phyloP scores from a whole-genome alignment of 2,113 vertebrate species.

The Eulacestoma nigropectus region DNA sequence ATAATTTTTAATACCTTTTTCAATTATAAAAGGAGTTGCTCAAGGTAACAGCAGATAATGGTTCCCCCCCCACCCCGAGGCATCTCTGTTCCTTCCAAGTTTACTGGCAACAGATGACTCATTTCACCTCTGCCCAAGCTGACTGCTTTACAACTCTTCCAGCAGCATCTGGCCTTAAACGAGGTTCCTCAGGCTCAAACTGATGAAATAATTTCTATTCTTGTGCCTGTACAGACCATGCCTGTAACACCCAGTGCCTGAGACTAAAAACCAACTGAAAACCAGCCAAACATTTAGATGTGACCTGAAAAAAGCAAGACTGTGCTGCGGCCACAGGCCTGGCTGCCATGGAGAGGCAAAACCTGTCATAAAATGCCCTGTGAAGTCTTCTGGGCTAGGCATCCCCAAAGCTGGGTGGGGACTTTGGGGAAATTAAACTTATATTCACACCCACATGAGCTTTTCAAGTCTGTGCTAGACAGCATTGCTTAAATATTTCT shows the following conservation, averaged over 20 bases:
- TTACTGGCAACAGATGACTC: neutral
- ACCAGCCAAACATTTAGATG: neutral
- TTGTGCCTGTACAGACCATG: neutral
- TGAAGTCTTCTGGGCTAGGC: neutral
- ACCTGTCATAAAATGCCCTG: neutral
- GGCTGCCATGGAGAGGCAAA: neutral
- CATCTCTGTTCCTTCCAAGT: neutral
- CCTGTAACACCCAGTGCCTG: neutral
- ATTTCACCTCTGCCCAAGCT: neutral
- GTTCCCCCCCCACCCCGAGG: accelerated
- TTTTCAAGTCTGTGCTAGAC: neutral
- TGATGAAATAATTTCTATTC: conserved; percentile 14
- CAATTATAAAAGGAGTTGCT: conserved; percentile 16
- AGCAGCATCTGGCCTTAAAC: neutral
- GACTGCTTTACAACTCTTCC: neutral
- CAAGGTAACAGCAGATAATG: neutral
- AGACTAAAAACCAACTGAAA: neutral
- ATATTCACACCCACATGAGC: neutral
- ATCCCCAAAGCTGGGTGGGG: neutral
- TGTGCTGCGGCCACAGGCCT: accelerated
- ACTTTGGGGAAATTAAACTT: neutral
- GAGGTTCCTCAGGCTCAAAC: neutral
- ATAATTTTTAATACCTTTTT: conserved; percentile 51
- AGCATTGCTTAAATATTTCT: neutral
- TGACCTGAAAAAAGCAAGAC: neutral